Percentiles rank a stretch among this genome's conserved stretches.
Conservation (phyloP, 2,888 invertebrate species). For the Cosmia trapezina region DNA sequence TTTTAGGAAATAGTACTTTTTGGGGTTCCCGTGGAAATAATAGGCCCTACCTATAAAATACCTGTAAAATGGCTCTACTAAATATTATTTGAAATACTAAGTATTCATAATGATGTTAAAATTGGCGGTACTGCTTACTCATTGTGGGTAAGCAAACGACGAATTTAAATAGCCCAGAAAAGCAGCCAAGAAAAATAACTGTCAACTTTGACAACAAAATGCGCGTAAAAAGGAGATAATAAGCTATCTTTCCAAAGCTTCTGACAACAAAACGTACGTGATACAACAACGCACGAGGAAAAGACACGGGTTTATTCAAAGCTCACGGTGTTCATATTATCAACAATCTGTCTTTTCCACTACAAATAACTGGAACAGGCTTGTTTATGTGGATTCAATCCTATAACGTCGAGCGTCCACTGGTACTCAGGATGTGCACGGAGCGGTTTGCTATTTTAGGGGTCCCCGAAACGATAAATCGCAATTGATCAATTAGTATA, state of each 20-base stretch:
- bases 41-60: neutral
- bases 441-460: neutral
- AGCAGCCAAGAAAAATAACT: neutral
- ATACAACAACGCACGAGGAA: slow-evolving; percentile 44
- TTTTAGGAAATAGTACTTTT: too few species aligned
- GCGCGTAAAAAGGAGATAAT: slow-evolving; percentile 10
- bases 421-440: neutral
- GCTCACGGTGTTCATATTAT: slow-evolving; percentile 45
- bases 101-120: neutral
- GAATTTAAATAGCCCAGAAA: neutral
- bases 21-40: neutral
- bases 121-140: neutral
- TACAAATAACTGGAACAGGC: slow-evolving; percentile 45
- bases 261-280: slow-evolving; percentile 39
- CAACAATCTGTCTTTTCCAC: slow-evolving; percentile 46
- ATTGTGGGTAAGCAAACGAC: too few species aligned
- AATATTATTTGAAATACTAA: too few species aligned
- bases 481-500: too few species aligned
- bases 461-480: too few species aligned
- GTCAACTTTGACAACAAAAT: slow-evolving; percentile 13
- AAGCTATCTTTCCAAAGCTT: slow-evolving; percentile 29
- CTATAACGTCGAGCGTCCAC: slow-evolving; percentile 15
- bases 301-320: slow-evolving; percentile 45
- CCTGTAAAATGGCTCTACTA: neutral
- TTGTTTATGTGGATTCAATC: slow-evolving; percentile 39